Evolutionary conservation across 2,888 invertebrate species (phyloP), one percentile per base, ranked within the genome.

Genomic region (Trichogramma dendrolimi): DNA sequence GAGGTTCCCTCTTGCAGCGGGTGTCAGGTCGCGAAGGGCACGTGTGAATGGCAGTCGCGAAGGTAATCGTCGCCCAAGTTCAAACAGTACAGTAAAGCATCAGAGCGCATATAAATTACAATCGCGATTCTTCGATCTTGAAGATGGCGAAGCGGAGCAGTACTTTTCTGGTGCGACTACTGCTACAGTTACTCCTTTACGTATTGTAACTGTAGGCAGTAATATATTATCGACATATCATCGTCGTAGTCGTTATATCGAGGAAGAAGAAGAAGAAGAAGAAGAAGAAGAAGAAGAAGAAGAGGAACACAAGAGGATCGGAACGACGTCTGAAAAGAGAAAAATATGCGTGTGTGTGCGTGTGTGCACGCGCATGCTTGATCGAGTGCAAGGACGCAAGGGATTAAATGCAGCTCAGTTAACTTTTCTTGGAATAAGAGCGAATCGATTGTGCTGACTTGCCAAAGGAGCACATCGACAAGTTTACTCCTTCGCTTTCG

Each of bases 371-470:
- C 61, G 65, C 60, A 61, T 64, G 64, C 66, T 67, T 67, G 68
- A 69, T 67, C 67, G 67, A 68, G 67, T 68, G 67, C 67, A 66
- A 63, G 67, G 61, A 58, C 56, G 64, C 66, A 66, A 58, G 65
- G 66, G 67, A 69, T 69, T 69, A 69, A 69, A 68, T 67, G 69
- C 62, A 63, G 60, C 62, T 61, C 48, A 11, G 6, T 11, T 27
- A 27, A 27, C 27, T 27, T 27, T 27, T 27, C 27, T 27, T 27
- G 27, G 27, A 27, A 27, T 27, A 27, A 27, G 27, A 27, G 27
- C 27, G 27, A 27, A 27, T 27, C 27, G 27, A 27, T 27, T 27
- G 27, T 27, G 27, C 27, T 27, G 27, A 27, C 27, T 27, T 27
- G 27, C 27, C 27, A 27, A 27, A 27, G 27, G 27, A 27, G 27